These are phyloP conservation scores for Channa striata DNA, from an alignment of 2,797 vertebrate genomes.

Conservation along the genomic window DNA sequence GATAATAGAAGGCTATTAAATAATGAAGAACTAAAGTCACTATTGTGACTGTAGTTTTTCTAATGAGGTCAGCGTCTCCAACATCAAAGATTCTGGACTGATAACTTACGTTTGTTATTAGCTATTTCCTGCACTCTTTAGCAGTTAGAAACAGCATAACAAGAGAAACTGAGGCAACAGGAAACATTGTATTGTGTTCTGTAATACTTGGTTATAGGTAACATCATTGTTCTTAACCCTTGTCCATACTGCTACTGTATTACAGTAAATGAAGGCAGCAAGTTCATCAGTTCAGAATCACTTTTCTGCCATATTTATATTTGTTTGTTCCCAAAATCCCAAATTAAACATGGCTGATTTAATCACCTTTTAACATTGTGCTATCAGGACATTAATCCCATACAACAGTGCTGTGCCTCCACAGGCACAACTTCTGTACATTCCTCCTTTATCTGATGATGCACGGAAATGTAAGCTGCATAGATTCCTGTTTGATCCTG, in stretches of 20 bases:
- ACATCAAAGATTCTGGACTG: no score
- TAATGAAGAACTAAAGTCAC: no score
- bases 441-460: conserved; percentile 60
- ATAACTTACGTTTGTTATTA: no score
- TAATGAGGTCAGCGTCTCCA: no score
- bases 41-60: no score
- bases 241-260: not conserved
- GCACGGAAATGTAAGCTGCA: conserved; percentile 33
- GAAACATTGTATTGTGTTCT: not conserved
- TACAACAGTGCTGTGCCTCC: conserved; percentile 6
- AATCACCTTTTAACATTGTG: not conserved
- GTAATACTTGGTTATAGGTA: not conserved
- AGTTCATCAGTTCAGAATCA: not conserved
- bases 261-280: not conserved
- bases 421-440: conserved; percentile 8
- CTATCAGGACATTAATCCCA: not conserved
- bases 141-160: not conserved
- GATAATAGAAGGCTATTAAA: no score
- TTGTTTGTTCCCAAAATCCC: not conserved
- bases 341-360: no score
- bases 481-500: conserved; percentile 26
- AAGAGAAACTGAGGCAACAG: conserved; percentile 20
- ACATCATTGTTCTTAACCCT: no score
- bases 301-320: not conserved
- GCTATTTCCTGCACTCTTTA: no score